Evolutionary conservation across 2,888 invertebrate species (phyloP), one percentile per base, ranked within the genome.

Genomic region (Stenurella melanura): DNA sequence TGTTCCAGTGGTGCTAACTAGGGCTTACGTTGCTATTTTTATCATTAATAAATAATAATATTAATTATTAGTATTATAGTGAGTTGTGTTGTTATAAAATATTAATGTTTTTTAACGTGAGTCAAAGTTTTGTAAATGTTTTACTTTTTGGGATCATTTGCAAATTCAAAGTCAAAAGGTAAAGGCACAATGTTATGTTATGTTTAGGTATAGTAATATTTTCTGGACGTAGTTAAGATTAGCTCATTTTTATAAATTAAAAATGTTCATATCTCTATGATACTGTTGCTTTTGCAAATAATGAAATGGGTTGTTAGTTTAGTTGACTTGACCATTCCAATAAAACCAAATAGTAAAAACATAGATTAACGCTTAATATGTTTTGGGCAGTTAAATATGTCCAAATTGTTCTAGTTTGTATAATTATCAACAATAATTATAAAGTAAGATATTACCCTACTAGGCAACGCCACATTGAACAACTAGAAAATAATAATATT

Each of bases 41-140:
- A 1, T 50, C n/a, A n/a, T n/a, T 50, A n/a, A n/a, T 50, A n/a
- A n/a, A 50, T 1, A 50, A 50, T n/a, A 50, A 15, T 50, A 50
- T 50, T n/a, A 26, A 60, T 71, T 21, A 61, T 12, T 21, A 11
- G 3, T n/a, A n/a, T n/a, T n/a, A 11, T 15, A 21, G 60, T 38
- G 70, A 57, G 58, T 60, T 42, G 64, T 64, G 64, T 18, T 60
- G 60, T 60, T 70, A 60, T 38, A 42, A 58, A 21, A 19, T 60
- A 57, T 70, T 70, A 70, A 70, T 70, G 70, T 58, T 70, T 70
- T 60, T 60, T 42, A 70, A 60, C 30, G 70, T 61, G 70, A 12
- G n/a, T 17, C n/a, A 34, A 34, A 42, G 70, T 70, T 70, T 70
- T 69, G 57, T 70, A 60, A 70, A 70, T 70, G 70, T 60, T 70